Conservation (phyloP, 2,797 vertebrate species). For the Bufotes viridis region DNA sequence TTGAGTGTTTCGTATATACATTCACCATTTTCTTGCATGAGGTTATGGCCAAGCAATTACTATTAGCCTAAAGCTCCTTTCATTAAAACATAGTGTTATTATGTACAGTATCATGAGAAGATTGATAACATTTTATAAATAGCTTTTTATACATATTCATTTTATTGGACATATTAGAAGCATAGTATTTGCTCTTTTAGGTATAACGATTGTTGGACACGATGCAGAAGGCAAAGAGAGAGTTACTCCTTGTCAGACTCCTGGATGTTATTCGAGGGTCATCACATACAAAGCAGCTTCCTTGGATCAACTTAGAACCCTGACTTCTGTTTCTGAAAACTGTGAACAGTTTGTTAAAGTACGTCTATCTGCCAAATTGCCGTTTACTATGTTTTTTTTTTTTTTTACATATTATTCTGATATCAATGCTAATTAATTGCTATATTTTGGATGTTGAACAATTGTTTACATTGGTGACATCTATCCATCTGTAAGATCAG, state of each 20-base stretch:
- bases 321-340: conserved; percentile 47
- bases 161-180: not conserved
- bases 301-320: conserved; percentile 55
- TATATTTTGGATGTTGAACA: no score
- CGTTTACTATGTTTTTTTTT: no score
- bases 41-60: no score
- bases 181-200: conserved; percentile 32
- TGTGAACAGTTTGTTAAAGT: conserved; percentile 63
- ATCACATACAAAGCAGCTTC: conserved; percentile 60
- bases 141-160: not conserved
- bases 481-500: no score
- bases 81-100: no score
- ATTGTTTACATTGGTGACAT: no score
- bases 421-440: no score
- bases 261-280: conserved; percentile 62
- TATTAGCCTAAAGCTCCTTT: no score
- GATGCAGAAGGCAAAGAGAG: conserved; percentile 58
- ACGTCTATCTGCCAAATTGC: conserved; percentile 1
- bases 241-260: conserved; percentile 56
- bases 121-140: not conserved
- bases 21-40: no score
- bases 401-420: no score
- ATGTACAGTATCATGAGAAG: no score
- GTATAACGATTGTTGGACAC: conserved; percentile 62
- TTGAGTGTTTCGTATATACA: no score